These are phyloP conservation scores for Taxidea taxus DNA, from an alignment of 2,113 vertebrate genomes.

Conservation along the genomic window DNA sequence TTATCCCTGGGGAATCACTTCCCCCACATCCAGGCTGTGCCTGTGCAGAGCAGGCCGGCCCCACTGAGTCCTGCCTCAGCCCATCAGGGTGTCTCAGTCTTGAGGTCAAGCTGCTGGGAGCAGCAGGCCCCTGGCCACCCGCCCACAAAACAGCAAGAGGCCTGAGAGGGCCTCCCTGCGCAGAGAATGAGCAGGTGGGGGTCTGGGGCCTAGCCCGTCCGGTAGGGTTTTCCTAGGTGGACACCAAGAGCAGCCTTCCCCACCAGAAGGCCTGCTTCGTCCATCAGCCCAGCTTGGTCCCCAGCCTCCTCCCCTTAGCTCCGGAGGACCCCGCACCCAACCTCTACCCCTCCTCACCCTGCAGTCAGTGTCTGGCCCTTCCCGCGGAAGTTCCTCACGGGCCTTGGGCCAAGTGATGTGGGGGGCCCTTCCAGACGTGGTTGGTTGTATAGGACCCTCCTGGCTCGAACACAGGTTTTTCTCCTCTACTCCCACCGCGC, in stretches of 20 bases:
- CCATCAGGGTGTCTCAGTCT: background rate
- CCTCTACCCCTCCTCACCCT: background rate
- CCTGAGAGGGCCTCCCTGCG: background rate
- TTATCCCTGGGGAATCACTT: too few species aligned
- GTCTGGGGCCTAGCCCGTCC: accelerated
- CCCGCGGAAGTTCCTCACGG: background rate
- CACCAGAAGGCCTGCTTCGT: background rate
- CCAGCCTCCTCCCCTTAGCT: background rate
- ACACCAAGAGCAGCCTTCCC: background rate
- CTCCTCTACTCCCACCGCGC: background rate
- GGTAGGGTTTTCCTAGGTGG: background rate
- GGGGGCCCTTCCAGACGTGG: background rate
- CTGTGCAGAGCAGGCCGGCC: accelerated
- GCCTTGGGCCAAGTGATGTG: too few species aligned
- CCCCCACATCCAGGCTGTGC: background rate
- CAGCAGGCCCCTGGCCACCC: background rate
- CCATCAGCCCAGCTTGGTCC: background rate
- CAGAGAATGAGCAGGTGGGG: background rate
- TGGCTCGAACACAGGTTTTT: too few species aligned
- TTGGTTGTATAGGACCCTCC: background rate
- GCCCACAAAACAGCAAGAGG: accelerated
- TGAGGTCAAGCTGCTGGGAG: accelerated
- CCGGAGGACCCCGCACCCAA: background rate
- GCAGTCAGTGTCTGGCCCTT: background rate
- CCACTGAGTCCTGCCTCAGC: background rate